A percentile compares a stretch with the other conserved stretches of the same genome.
These are phyloP conservation scores for Tragelaphus imberbis DNA, from an alignment of 2,113 vertebrate species.

Conservation along the genomic window DNA sequence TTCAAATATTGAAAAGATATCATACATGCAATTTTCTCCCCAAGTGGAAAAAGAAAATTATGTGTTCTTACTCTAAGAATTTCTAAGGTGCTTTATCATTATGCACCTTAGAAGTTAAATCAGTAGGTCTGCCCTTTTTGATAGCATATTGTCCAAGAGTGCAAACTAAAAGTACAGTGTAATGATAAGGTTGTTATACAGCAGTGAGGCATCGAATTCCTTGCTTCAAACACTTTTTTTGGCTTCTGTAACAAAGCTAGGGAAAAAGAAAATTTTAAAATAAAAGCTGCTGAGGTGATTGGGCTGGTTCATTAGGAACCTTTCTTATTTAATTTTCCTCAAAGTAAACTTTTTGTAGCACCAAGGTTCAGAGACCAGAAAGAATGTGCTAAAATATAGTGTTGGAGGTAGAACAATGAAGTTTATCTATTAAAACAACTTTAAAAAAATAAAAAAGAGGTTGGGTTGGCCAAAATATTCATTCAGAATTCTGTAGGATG, in stretches of 20 bases:
- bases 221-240: not conserved
- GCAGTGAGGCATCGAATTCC: accelerated
- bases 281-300: not conserved
- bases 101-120: not conserved
- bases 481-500: not conserved
- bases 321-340: not conserved
- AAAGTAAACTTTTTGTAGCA: not conserved
- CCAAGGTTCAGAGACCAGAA: not conserved
- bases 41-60: not conserved
- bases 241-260: not conserved
- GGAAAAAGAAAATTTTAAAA: not conserved
- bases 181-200: not conserved
- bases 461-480: not conserved
- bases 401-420: not conserved
- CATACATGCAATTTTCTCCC: not conserved
- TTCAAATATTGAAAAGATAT: not conserved
- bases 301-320: not conserved
- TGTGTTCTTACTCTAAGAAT: not conserved
- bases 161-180: not conserved
- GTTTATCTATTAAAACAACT: not conserved
- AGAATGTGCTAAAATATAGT: not conserved
- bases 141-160: not conserved
- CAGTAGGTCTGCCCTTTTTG: not conserved
- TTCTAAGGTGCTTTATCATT: not conserved
- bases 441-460: not conserved